Evolutionary conservation across 2,888 invertebrate genomes (phyloP), one percentile per base, ranked within the genome.

Genomic region (Sycophila texana): DNA sequence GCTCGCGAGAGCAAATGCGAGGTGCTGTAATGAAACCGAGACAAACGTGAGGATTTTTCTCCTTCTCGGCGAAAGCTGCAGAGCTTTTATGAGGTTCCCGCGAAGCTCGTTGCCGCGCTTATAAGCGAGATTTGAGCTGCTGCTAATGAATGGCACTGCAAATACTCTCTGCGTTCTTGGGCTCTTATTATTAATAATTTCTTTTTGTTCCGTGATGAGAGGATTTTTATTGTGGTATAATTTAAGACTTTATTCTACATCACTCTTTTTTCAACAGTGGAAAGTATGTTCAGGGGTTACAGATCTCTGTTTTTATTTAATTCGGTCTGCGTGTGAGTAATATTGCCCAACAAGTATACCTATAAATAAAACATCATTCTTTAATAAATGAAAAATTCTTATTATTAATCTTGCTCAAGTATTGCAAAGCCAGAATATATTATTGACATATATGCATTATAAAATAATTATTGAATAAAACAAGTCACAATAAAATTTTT

Each of bases 11-110:
- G 65, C 58, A 22, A 61, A 49, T 2, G 68, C 58, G 26, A 14
- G 55, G n/a, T 5, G 58, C 53, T 67, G 75, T 72, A 66, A 79
- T 75, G 75, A 75, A 75, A 72, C 79, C 60, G 60, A 79, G 75
- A 75, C 66, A 75, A 79, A 79, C 72, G 72, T 26, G 79, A 55
- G 72, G 60, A 74, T 79, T 79, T 74, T 72, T 75, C 66, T 67
- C 65, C 22, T 4, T 14, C 14, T 16, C 14, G 66, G 58, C 3
- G 30, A 77, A 66, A 66, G 16, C 72, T 49, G 14, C 63, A 55
- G 66, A 2, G 73, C 58, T 71, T 79, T 79, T 74, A 79, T 66
- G 66, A 66, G 66, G 65, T 30, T 26, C n/a, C 47, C 55, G 26
- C n/a, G 66, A 18, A 13, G 47, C 39, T 67, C 57, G 49, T n/a